These are phyloP conservation scores for Heteropelma amictum DNA, from an alignment of 2,888 invertebrate species.

Conservation along the genomic window DNA sequence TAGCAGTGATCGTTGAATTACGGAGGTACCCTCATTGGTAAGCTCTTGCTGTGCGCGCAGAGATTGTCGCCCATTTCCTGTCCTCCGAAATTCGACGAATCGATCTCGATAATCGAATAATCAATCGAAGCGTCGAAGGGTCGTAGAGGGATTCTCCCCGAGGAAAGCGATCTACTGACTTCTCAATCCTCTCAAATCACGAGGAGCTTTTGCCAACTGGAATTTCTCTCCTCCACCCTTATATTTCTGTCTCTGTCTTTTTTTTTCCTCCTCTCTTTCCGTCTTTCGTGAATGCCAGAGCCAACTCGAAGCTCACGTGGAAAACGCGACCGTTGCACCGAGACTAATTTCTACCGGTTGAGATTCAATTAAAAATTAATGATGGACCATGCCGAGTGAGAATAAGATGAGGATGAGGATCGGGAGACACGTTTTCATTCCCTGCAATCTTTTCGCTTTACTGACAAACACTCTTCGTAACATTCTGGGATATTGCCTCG, in stretches of 20 bases:
- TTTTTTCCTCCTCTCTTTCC: neutral
- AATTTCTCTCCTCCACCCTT: neutral
- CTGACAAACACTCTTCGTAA: neutral
- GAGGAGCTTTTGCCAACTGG: constrained; percentile 24
- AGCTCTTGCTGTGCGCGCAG: constrained; percentile 25
- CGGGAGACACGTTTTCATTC: neutral
- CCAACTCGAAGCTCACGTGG: constrained; percentile 17
- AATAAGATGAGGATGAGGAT: neutral
- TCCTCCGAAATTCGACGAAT: constrained; percentile 62
- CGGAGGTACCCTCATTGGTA: neutral
- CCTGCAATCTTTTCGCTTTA: neutral
- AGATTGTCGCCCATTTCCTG: constrained; percentile 71
- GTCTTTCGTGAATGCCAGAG: neutral
- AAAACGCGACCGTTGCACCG: constrained; percentile 47
- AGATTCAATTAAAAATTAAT: constrained; percentile 66
- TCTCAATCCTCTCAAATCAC: constrained; percentile 38
- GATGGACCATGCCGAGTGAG: constrained; percentile 11
- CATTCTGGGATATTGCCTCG: neutral
- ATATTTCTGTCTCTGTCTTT: neutral
- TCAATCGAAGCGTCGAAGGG: constrained; percentile 65
- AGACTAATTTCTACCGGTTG: constrained; percentile 65
- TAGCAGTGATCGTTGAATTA: constrained; percentile 16
- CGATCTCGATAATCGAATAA: constrained; percentile 75
- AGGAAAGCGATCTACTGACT: constrained; percentile 33
- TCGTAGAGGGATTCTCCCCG: constrained; percentile 12